phyloP scores from a whole-genome alignment of 2,888 invertebrate genomes.

The Diogma glabrata region DNA sequence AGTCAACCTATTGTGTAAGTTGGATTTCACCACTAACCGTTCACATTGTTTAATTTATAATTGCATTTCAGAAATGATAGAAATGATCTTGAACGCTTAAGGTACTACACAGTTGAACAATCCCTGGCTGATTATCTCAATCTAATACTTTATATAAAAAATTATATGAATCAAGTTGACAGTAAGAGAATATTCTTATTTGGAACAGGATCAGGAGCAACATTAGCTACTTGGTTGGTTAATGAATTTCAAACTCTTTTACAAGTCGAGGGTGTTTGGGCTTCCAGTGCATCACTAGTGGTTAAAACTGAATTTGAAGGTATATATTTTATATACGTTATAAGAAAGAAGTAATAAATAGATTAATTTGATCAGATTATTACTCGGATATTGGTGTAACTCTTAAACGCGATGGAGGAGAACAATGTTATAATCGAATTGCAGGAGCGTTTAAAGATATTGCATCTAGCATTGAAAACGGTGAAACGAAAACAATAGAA shows the following conservation, averaged over 20 bases:
- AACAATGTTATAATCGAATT: background rate
- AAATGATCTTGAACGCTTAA: no score
- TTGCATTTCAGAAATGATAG: no score
- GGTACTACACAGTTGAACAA: background rate
- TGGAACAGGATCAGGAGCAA: background rate
- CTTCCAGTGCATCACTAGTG: background rate
- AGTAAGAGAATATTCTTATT: constrained; percentile 3
- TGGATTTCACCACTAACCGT: no score
- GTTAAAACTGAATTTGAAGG: background rate
- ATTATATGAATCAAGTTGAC: background rate
- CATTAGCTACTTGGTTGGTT: constrained; percentile 1
- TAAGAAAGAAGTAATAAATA: background rate
- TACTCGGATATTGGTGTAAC: background rate
- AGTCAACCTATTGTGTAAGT: background rate
- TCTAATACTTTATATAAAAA: background rate
- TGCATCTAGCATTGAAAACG: background rate
- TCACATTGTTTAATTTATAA: background rate
- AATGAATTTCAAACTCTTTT: background rate
- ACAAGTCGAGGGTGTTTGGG: background rate
- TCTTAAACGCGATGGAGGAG: background rate
- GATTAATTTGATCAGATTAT: background rate
- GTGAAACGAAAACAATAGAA: background rate
- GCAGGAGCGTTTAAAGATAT: background rate
- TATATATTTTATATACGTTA: background rate
- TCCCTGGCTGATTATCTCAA: background rate